Evolutionary conservation across 2,113 vertebrate species (phyloP), one percentile per base, ranked within the genome.

Genomic region (Apteryx mantelli): DNA sequence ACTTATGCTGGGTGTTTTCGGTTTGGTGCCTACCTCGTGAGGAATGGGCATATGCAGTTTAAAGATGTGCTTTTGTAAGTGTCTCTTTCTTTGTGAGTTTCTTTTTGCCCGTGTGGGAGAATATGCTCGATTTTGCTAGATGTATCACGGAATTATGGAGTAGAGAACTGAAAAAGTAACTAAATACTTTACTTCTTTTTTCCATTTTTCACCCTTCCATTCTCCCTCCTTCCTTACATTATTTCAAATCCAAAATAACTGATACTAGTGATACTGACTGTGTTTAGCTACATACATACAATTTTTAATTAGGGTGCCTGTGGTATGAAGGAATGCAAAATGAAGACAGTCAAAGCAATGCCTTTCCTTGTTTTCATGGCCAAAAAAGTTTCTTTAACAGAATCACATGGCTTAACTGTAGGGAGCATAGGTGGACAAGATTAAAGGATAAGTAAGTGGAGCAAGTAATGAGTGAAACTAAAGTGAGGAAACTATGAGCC

Each of bases 1-100:
- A 98, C 98, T 48, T 99, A 99, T 5, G 98, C 99, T 1, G 99
- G 88, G 25, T 99, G 98, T 88, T 99, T 99, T 96, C 98, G 98
- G 50, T 99, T 99, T 91, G 99, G 99, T 52, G 98, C 98, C 48
- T 99, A 98, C 97, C 98, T 99, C n/a, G 97, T 99, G 32, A 95
- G 90, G 69, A 90, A 97, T 2, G 84, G 88, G 32, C 84, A 98
- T 36, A 98, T 98, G 98, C 74, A 65, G 9, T 98, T 98, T 79
- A 98, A 98, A 82, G 95, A 94, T 15, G 98, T 99, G 44, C 98
- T 99, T 95, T 97, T 99, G 98, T 99, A 97, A 99, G 99, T 98
- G 93, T 66, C 30, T 69, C 60, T 61, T 18, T 16, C 18, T 34
- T 30, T 11, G 42, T 44, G 36, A 38, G 16, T 9, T 61, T 85